These are phyloP conservation scores for Salvelinus sp. DNA, from an alignment of 2,113 vertebrate species.

Conservation along the genomic window DNA sequence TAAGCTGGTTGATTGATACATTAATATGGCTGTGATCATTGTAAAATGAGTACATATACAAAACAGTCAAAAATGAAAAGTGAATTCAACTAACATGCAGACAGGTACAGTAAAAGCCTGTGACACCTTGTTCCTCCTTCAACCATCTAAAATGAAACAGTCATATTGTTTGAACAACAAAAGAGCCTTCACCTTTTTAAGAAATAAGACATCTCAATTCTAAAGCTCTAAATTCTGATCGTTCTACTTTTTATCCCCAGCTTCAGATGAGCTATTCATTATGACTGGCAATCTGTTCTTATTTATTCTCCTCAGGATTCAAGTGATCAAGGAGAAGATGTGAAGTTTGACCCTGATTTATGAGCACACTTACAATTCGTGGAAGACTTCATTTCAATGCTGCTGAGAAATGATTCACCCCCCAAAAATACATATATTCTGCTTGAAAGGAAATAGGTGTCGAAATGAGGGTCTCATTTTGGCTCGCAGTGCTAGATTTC, in stretches of 20 bases:
- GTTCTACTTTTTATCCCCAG: too few species aligned
- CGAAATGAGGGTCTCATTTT: constrained; percentile 54
- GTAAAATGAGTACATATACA: not conserved
- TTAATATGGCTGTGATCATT: not conserved
- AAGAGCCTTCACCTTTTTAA: not conserved
- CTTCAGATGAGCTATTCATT: too few species aligned
- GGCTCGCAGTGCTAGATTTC: constrained; percentile 31
- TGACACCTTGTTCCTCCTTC: not conserved
- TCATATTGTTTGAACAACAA: not conserved
- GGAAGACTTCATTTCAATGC: too few species aligned
- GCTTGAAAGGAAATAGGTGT: constrained; percentile 43
- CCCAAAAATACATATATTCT: not conserved
- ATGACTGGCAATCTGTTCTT: too few species aligned
- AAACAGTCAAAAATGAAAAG: not conserved
- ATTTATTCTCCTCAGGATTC: not conserved
- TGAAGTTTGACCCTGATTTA: too few species aligned
- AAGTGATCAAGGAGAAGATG: not conserved
- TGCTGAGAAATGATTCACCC: too few species aligned
- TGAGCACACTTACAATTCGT: too few species aligned
- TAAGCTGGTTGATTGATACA: not conserved
- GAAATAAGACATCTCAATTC: too few species aligned
- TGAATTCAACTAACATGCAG: not conserved
- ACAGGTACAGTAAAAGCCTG: not conserved
- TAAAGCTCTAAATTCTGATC: too few species aligned
- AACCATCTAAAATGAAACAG: not conserved